phyloP scores from a whole-genome alignment of 2,113 vertebrate genomes.

The Rhinogobius similis region DNA sequence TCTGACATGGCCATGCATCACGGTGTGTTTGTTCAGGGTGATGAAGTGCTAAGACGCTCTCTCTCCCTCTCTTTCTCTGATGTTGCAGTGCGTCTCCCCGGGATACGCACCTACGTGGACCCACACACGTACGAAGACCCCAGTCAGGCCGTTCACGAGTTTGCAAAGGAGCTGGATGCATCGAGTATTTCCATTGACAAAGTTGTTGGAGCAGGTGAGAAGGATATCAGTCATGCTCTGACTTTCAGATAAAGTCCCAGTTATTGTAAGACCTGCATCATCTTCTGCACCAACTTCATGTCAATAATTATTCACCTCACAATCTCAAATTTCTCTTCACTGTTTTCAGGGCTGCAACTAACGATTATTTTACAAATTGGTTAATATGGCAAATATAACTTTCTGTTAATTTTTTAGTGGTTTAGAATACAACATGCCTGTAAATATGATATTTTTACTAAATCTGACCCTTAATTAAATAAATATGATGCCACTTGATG shows the following conservation, averaged over 20 bases:
- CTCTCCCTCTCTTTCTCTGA: constrained; percentile 6
- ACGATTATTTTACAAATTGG: too few relatives aligned
- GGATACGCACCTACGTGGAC: constrained; percentile 83
- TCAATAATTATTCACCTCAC: too few relatives aligned
- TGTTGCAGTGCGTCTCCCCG: constrained; percentile 79
- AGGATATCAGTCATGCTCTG: not conserved
- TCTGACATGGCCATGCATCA: constrained; percentile 4
- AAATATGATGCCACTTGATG: too few relatives aligned
- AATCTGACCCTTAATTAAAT: too few relatives aligned
- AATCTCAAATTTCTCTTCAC: not conserved
- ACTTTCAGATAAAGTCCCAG: not conserved
- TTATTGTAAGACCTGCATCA: not conserved
- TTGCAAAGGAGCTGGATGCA: constrained; percentile 83
- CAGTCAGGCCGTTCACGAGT: constrained; percentile 83
- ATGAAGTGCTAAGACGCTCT: constrained; percentile 4
- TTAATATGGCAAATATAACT: too few relatives aligned
- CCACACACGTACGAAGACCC: constrained; percentile 85
- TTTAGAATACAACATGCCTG: too few relatives aligned
- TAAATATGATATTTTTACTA: too few relatives aligned
- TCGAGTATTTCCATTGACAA: constrained; percentile 83
- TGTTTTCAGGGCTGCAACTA: too few relatives aligned
- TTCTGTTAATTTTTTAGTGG: too few relatives aligned
- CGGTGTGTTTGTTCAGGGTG: not conserved
- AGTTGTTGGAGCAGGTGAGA: constrained; percentile 84
- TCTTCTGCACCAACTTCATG: not conserved